These are phyloP conservation scores for Montipora cactus DNA, from an alignment of 64 coral and sea anemone species.

Conservation along the genomic window DNA sequence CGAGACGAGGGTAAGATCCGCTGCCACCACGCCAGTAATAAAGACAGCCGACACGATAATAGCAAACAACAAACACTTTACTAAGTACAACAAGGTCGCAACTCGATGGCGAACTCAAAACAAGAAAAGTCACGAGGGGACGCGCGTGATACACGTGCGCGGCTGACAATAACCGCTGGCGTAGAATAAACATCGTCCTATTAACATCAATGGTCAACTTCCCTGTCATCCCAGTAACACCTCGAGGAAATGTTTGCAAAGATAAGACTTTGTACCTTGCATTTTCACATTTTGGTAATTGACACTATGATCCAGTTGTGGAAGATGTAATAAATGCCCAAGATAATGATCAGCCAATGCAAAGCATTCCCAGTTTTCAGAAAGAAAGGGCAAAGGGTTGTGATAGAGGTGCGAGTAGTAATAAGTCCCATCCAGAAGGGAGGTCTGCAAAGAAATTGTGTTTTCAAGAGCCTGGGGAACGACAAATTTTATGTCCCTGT, in stretches of 20 bases:
- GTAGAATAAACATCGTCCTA: constrained; percentile 42
- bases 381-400: constrained; percentile 21
- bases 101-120: too few relatives aligned
- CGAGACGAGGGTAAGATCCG: too few relatives aligned
- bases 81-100: too few relatives aligned
- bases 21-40: too few relatives aligned
- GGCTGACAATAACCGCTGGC: too few relatives aligned
- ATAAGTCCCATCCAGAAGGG: constrained; percentile 7
- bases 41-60: too few relatives aligned
- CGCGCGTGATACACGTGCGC: too few relatives aligned
- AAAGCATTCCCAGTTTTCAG: constrained; percentile 24
- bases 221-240: constrained; percentile 51
- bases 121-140: too few relatives aligned
- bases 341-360: neutral
- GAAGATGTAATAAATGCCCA: neutral
- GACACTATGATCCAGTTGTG: constrained; percentile 64
- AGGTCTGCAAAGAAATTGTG: constrained; percentile 9
- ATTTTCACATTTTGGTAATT: constrained; percentile 37
- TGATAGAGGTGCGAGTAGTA: constrained; percentile 41
- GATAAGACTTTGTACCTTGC: constrained; percentile 26
- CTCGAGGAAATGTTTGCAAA: constrained; percentile 26
- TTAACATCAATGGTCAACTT: constrained; percentile 60
- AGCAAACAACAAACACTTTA: too few relatives aligned
- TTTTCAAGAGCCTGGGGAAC: constrained; percentile 46
- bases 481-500: constrained; percentile 45